phyloP scores from a whole-genome alignment of 2,113 vertebrate genomes.

The Phalacrocorax aristotelis region DNA sequence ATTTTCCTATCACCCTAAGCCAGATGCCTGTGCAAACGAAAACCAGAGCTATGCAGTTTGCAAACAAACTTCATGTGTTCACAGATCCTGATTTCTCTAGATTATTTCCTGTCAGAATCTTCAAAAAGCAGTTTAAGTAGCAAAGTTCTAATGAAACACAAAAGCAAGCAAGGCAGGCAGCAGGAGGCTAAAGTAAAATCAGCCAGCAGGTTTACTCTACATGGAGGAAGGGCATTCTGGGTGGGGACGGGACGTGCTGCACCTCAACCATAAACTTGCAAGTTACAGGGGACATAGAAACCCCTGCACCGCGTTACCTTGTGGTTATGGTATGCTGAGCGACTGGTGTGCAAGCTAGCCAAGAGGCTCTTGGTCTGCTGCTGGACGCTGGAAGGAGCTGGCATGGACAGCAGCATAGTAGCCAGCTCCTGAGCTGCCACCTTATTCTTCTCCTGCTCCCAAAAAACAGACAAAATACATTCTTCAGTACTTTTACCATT shows the following conservation, averaged over 20 bases:
- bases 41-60: neutral
- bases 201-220: neutral
- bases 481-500: neutral
- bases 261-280: neutral
- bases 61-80: neutral
- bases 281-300: neutral
- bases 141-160: neutral
- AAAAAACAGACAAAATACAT: neutral
- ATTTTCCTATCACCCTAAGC: neutral
- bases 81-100: neutral
- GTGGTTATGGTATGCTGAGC: constrained; percentile 96
- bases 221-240: neutral
- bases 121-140: neutral
- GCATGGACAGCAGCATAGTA: constrained; percentile 91
- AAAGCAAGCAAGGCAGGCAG: neutral
- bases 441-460: constrained; percentile 90
- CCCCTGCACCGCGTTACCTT: constrained; percentile 77
- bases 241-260: accelerated
- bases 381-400: constrained; percentile 93
- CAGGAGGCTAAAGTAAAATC: neutral
- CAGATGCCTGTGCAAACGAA: neutral
- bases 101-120: neutral
- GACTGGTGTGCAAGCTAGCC: constrained; percentile 95
- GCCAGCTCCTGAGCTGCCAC: constrained; percentile 90
- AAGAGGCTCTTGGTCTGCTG: constrained; percentile 97